These are phyloP conservation scores for Pollimyrus isidori DNA, from an alignment of 2,113 vertebrate genomes.

Conservation along the genomic window DNA sequence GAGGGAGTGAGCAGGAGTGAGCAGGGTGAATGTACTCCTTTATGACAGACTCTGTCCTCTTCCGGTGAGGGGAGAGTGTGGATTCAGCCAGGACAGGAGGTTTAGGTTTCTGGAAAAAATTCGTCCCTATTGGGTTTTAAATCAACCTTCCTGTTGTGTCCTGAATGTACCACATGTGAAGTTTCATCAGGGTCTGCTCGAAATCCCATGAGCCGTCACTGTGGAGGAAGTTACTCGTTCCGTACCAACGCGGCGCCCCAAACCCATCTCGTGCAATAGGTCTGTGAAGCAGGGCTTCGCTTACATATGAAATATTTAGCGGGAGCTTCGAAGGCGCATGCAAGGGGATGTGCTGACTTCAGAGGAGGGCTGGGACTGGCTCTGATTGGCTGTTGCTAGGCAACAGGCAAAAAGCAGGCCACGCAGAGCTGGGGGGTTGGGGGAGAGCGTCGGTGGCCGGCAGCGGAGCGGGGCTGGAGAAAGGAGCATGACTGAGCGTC, in stretches of 20 bases:
- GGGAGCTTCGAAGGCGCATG: conserved; percentile 24
- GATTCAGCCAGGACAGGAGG: neutral
- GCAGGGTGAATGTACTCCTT: neutral
- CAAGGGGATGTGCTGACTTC: neutral
- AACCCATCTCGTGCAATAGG: neutral
- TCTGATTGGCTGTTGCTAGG: conserved; percentile 56
- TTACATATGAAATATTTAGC: conserved; percentile 34
- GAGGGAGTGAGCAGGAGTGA: neutral
- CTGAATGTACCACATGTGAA: too few species aligned
- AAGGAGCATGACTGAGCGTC: conserved; percentile 35
- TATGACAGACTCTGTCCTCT: neutral
- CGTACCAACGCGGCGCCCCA: neutral
- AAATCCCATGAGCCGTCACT: neutral
- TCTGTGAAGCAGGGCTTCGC: neutral
- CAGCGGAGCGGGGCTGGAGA: neutral
- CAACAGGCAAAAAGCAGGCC: conserved; percentile 31
- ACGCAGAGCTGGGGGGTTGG: conserved; percentile 1
- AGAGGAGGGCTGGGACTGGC: neutral
- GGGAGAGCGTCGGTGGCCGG: neutral
- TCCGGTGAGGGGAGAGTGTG: neutral
- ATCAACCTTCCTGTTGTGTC: neutral
- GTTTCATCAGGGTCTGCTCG: neutral
- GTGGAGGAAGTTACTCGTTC: neutral
- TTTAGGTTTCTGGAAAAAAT: neutral
- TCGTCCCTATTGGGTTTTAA: neutral